These are phyloP conservation scores for Stegastes partitus DNA, from an alignment of 2,113 vertebrate species.

Conservation along the genomic window DNA sequence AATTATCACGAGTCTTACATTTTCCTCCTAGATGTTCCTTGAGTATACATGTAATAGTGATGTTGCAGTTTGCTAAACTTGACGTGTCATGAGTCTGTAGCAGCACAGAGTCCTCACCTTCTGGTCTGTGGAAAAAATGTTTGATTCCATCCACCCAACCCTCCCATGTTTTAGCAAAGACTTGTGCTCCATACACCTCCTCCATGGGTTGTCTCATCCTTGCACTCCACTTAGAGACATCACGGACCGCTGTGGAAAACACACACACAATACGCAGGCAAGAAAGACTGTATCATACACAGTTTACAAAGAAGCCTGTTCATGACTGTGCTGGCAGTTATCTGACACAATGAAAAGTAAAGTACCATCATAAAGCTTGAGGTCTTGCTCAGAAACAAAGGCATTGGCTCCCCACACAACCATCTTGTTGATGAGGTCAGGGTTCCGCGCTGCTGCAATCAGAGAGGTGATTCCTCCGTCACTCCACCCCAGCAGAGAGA, in stretches of 20 bases:
- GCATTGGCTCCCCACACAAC: conserved; percentile 92
- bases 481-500: conserved; percentile 94
- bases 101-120: conserved; percentile 82
- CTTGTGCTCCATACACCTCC: conserved; percentile 88
- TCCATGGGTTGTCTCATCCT: conserved; percentile 89
- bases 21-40: too few species aligned
- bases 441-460: conserved; percentile 88
- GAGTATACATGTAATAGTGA: too few species aligned
- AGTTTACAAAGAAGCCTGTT: background rate
- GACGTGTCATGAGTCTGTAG: background rate
- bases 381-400: conserved; percentile 88
- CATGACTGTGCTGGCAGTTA: background rate
- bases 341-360: background rate
- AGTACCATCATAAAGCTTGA: conserved; percentile 88
- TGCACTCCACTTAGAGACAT: conserved; percentile 92
- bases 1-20: background rate
- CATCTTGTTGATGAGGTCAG: conserved; percentile 85
- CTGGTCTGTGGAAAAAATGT: conserved; percentile 81
- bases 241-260: conserved; percentile 85
- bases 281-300: background rate
- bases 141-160: conserved; percentile 90
- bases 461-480: conserved; percentile 93
- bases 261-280: background rate
- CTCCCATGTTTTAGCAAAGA: conserved; percentile 88
- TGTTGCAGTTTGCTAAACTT: too few species aligned